Conservation (phyloP, 2,888 invertebrate genomes). For the Watsonalla binaria region DNA sequence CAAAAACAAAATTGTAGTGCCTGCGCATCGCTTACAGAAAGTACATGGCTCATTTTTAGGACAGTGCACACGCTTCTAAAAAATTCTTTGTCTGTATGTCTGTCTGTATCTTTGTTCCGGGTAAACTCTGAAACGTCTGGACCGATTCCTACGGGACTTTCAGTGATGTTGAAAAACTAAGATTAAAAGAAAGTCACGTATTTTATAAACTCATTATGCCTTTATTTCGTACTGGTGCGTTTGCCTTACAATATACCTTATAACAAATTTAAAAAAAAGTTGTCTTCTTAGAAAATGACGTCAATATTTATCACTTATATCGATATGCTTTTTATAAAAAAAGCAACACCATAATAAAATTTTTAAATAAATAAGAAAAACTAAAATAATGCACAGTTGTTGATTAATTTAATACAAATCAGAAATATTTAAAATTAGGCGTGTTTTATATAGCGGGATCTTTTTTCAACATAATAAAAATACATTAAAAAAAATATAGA, state of each 20-base stretch:
- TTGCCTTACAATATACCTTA: constrained; percentile 73
- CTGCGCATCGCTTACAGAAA: too few relatives aligned
- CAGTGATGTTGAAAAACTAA: too few relatives aligned
- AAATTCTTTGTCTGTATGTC: too few relatives aligned
- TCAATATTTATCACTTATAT: constrained; percentile 56
- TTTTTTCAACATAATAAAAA: constrained; percentile 15
- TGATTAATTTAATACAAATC: constrained; percentile 14
- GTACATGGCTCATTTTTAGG: too few relatives aligned
- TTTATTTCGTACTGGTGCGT: constrained; percentile 79
- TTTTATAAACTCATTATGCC: constrained; percentile 72
- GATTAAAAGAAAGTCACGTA: too few relatives aligned
- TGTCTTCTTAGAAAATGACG: constrained; percentile 53
- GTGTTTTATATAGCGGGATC: constrained; percentile 20
- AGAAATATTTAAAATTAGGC: constrained; percentile 2
- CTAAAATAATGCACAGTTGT: constrained; percentile 19
- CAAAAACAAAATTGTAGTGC: too few relatives aligned
- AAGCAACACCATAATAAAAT: constrained; percentile 40
- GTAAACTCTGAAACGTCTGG: too few relatives aligned
- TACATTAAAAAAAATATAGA: background rate
- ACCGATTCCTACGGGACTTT: too few relatives aligned
- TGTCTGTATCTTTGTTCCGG: too few relatives aligned
- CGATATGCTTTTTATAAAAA: constrained; percentile 62
- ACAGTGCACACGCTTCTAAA: too few relatives aligned
- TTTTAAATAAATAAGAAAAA: constrained; percentile 42
- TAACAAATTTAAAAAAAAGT: constrained; percentile 62